Evolutionary conservation across 2,113 vertebrate genomes (phyloP).

Genomic region (Taurulus bubalis): DNA sequence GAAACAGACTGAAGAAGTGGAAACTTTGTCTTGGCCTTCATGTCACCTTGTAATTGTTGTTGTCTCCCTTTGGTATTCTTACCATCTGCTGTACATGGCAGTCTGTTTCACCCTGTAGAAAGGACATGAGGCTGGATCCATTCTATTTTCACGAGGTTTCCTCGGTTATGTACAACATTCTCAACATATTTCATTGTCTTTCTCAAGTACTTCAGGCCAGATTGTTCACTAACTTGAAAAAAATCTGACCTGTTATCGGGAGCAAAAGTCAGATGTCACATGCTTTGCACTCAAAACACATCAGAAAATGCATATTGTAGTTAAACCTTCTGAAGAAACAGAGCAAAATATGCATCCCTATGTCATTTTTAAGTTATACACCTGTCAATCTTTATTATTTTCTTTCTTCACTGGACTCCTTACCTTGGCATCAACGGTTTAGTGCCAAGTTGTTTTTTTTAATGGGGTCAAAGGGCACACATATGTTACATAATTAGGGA

Average conservation of each 20-base stretch:
- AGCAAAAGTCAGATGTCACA: neutral
- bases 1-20: slow-evolving; percentile 12
- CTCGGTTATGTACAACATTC: neutral
- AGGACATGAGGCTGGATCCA: slow-evolving; percentile 9
- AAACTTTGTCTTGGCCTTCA: slow-evolving; percentile 51
- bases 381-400: neutral
- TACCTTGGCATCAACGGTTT: neutral
- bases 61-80: slow-evolving; percentile 60
- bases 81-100: slow-evolving; percentile 61
- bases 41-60: slow-evolving; percentile 62
- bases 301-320: neutral
- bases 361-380: neutral
- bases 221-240: neutral
- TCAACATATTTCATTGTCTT: neutral
- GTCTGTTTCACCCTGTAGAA: slow-evolving; percentile 53
- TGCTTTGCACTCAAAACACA: neutral
- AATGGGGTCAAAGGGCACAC: neutral
- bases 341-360: neutral
- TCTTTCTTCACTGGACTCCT: neutral
- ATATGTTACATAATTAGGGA: neutral
- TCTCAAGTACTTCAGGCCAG: neutral
- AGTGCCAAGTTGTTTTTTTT: neutral
- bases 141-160: slow-evolving; percentile 19
- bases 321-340: neutral
- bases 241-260: neutral